These are phyloP conservation scores for Metridium senile DNA, from an alignment of 92 coral and sea anemone genomes.

Conservation along the genomic window DNA sequence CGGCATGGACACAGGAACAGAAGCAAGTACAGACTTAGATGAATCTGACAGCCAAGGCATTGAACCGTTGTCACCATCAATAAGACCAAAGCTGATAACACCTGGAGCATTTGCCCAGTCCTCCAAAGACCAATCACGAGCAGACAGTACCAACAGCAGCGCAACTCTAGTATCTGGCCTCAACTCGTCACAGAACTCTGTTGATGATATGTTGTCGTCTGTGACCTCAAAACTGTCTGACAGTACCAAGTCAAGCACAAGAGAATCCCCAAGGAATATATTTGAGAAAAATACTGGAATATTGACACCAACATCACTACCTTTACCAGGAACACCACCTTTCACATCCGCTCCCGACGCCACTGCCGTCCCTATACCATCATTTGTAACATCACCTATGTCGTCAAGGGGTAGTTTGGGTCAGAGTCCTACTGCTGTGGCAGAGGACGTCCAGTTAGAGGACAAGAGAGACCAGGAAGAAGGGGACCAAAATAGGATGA, in stretches of 20 bases:
- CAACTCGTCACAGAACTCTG: conserved; percentile 61
- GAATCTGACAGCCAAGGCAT: conserved; percentile 62
- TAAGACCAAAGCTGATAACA: conserved; percentile 72
- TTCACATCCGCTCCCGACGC: conserved; percentile 34
- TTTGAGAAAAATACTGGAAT: conserved; percentile 45
- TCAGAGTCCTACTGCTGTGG: conserved; percentile 8
- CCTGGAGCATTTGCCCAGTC: conserved; percentile 86
- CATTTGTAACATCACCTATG: conserved; percentile 1
- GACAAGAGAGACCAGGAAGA: conserved; percentile 1
- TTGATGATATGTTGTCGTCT: conserved; percentile 69
- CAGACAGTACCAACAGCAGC: conserved; percentile 76
- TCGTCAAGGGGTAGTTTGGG: neutral
- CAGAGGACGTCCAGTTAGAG: neutral
- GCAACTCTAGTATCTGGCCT: conserved; percentile 80
- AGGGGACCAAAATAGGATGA: neutral
- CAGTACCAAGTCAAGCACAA: conserved; percentile 69
- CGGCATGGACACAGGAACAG: conserved; percentile 88
- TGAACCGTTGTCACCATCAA: conserved; percentile 43
- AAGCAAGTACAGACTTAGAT: conserved; percentile 79
- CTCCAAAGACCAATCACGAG: conserved; percentile 45
- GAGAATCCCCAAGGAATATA: conserved; percentile 63
- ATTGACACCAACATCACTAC: conserved; percentile 80
- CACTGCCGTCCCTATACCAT: conserved; percentile 53
- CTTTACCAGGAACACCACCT: conserved; percentile 75
- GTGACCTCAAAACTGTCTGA: conserved; percentile 83